These are phyloP conservation scores for Drosophila stalkeri DNA, from an alignment of 2,888 invertebrate genomes.

Conservation along the genomic window DNA sequence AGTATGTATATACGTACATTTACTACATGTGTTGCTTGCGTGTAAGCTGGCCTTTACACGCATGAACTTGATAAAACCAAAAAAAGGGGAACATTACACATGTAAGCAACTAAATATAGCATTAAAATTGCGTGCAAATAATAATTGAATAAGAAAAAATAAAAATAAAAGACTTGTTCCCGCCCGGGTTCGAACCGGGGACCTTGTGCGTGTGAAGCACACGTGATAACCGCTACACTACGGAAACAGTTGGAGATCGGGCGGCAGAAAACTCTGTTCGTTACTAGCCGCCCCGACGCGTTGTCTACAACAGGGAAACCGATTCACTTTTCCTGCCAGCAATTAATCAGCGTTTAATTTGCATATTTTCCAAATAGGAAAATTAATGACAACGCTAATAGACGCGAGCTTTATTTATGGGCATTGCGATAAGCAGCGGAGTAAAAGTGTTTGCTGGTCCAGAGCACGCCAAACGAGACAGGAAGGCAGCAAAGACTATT, in stretches of 20 bases:
- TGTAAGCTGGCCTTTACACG: constrained; percentile 37
- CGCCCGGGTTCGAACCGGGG: constrained; percentile 85
- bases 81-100: constrained; percentile 32
- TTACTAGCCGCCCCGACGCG: constrained; percentile 6
- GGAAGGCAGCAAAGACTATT: constrained; percentile 21
- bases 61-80: constrained; percentile 48
- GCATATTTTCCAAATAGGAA: constrained; percentile 67
- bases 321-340: constrained; percentile 55
- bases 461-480: constrained; percentile 5
- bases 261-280: constrained; percentile 29
- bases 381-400: constrained; percentile 59
- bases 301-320: constrained; percentile 42
- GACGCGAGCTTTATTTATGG: constrained; percentile 70
- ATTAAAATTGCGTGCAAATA: constrained; percentile 31
- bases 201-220: constrained; percentile 85
- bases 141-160: constrained; percentile 8
- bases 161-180: constrained; percentile 65
- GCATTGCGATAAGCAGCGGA: constrained; percentile 67
- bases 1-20: constrained; percentile 10
- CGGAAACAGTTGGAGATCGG: constrained; percentile 74
- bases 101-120: constrained; percentile 34
- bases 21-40: constrained; percentile 22
- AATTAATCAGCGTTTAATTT: constrained; percentile 70
- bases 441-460: constrained; percentile 66
- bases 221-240: constrained; percentile 85